Conservation (phyloP, 2,113 vertebrate species). For the Ctenodactylus gundi region DNA sequence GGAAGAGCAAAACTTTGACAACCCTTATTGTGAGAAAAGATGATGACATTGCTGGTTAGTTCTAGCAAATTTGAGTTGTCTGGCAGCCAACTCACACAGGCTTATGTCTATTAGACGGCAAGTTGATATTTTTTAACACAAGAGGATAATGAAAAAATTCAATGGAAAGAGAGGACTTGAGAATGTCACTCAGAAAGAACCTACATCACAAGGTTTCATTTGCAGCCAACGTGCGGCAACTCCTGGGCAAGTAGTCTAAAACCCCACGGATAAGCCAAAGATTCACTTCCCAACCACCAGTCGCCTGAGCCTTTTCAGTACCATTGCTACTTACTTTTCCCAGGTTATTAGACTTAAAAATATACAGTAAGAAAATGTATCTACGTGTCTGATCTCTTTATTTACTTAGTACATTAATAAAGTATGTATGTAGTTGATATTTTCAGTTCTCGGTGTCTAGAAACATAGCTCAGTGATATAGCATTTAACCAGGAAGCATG, state of each 20-base stretch:
- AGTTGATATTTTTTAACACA: neutral
- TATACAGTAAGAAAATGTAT: neutral
- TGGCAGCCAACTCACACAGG: neutral
- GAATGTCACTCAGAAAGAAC: neutral
- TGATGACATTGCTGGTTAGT: neutral
- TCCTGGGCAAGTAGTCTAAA: neutral
- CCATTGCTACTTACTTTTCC: no score
- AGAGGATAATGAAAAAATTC: neutral
- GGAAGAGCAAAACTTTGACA: neutral
- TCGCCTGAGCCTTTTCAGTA: neutral
- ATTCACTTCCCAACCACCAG: neutral
- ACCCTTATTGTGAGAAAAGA: neutral
- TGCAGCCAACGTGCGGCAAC: neutral
- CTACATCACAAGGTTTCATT: neutral
- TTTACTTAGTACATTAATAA: neutral
- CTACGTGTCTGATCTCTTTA: neutral
- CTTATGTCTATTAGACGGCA: neutral
- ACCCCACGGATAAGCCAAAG: neutral
- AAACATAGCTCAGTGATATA: no score
- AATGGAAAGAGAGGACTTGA: neutral
- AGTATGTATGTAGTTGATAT: neutral
- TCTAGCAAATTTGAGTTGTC: neutral
- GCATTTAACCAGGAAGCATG: no score
- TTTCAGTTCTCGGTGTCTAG: neutral
- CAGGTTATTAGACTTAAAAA: neutral